Base-by-base conservation (phyloP, 2,797 vertebrate genomes). In the Labroides dimidiatus region DNA sequence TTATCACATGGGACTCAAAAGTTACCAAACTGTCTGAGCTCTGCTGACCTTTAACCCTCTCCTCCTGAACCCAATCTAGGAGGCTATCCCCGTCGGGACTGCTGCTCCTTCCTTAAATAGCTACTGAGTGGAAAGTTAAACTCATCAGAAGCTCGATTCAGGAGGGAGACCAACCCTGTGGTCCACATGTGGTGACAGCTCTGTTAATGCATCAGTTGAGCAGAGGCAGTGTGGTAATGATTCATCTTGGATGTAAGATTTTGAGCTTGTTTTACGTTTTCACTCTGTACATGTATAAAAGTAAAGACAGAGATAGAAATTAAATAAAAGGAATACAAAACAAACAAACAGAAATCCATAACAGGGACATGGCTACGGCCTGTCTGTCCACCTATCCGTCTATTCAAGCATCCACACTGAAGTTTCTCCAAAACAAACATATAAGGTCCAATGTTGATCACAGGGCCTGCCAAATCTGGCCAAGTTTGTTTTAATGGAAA, bases 81-180 rank as follows among this genome's bases (percentile, higher is more conserved):
- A 62, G 70, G 64, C 49, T 47, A 57, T 55, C 36, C 68, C 75
- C 79, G 53, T 19, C 41, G 52, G 72, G 68, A 64, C 51, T 75
- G 37, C 43, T 70, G 9, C 43, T 65, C 64, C 45, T 77, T 63
- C 82, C 47, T 61, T 61, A 85, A 78, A 86, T 81, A 85, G 69
- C 24, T 45, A 10, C 27, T 36, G 23, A 43, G 42, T 82, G 85
- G 79, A 89, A 82, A 77, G 20, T 57, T 67, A 11, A 48, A 60
- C 58, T 63, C 78, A 77, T 69, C 65, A 15, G 27, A 21, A 55
- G 21, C 47, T 53, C 49, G 60, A 74, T 63, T 69, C 39, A 33
- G 63, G 15, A n/a, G 33, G 19, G 51, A 21, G 41, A 23, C 37
- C 27, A 14, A 60, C 63, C 24, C 45, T 69, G 64, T 50, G 60